These are phyloP conservation scores for Montipora capitata DNA, from an alignment of 92 coral and sea anemone species.

Conservation along the genomic window DNA sequence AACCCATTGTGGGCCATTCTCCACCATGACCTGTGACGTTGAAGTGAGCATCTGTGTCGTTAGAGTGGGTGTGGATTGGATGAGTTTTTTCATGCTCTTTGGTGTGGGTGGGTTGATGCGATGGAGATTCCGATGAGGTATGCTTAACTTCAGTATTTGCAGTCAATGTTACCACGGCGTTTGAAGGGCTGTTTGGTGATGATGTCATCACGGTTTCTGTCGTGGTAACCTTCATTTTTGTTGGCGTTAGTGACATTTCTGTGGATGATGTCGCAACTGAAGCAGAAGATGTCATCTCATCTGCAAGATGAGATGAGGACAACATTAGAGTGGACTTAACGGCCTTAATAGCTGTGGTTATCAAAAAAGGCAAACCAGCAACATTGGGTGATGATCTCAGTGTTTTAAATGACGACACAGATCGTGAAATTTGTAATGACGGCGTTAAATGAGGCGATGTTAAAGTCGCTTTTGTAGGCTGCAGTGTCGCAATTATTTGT, in stretches of 20 bases:
- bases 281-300: conserved; percentile 20
- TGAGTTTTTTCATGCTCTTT: neutral
- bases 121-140: neutral
- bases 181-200: conserved; percentile 11
- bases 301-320: conserved; percentile 39
- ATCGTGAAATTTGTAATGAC: neutral
- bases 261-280: conserved; percentile 6
- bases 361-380: neutral
- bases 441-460: neutral
- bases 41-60: neutral
- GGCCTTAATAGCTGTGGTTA: neutral
- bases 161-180: conserved; percentile 1
- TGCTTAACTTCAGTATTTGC: neutral
- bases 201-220: neutral
- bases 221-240: neutral
- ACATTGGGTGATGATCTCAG: neutral
- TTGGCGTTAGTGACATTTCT: neutral
- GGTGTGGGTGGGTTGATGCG: neutral
- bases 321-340: conserved; percentile 15
- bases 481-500: neutral
- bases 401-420: conserved; percentile 8
- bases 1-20: conserved; percentile 18
- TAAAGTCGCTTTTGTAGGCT: neutral
- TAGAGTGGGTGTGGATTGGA: neutral
- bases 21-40: neutral